Evolutionary conservation across 2,888 invertebrate genomes (phyloP), one percentile per base, ranked within the genome.

Genomic region (Pycnomerus fuliginosus): DNA sequence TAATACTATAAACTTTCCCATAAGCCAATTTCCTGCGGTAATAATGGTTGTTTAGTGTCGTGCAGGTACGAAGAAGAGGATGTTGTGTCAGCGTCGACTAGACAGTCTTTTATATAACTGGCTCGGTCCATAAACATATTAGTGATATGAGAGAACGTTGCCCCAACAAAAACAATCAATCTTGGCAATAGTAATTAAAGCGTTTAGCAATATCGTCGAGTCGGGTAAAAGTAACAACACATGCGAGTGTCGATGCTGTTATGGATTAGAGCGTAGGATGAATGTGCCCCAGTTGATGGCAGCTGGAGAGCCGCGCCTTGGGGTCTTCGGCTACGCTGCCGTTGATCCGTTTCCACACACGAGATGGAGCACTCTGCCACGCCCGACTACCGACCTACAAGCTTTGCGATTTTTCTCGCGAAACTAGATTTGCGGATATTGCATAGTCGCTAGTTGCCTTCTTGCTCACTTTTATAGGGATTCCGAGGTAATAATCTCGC

Each of bases 341-440:
- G 8, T 8, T n/a, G 33, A 5, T 13, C 14, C 24, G 33, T 43
- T 37, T 44, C 35, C 30, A 53, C 46, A 52, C 47, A 52, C 50
- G 20, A 20, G 43, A 48, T 44, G 39, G 43, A 47, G 39, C 48
- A 46, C 32, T 32, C 32, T 39, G 48, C 66, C 68, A 66, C 68
- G 62, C 68, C 68, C 66, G 61, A 59, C 60, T 60, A 59, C 57
- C 66, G 67, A 67, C 66, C 67, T 67, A 67, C 67, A 65, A 66
- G 60, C 59, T 54, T 54, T 53, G 58, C 61, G 54, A 65, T 66
- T 67, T 67, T 65, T 65, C 56, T 56, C 56, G 55, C 58, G 54
- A 61, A 61, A 62, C 65, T 57, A 63, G 64, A 61, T 62, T 50
- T 52, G n/a, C n/a, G n/a, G n/a, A n/a, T n/a, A n/a, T n/a, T n/a